Conservation (phyloP, 2,797 vertebrate species). For the Myripristis murdjan region DNA sequence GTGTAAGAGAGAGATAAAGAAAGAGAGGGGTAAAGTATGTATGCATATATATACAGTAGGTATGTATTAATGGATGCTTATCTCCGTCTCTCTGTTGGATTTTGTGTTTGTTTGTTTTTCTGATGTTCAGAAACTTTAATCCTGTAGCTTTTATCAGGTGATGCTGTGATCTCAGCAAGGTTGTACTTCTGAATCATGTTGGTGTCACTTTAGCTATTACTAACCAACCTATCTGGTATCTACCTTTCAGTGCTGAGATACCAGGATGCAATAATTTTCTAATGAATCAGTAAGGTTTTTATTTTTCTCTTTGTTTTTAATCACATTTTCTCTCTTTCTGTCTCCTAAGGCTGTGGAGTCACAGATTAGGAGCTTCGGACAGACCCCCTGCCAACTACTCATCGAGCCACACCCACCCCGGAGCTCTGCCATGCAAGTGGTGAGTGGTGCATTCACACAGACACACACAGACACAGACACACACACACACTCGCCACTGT, state of each 20-base stretch:
- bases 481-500: conserved; percentile 23
- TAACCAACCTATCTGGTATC: not conserved
- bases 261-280: not conserved
- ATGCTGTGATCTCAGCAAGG: not conserved
- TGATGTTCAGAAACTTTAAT: conserved; percentile 4
- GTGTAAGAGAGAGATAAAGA: too few relatives aligned
- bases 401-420: conserved; percentile 97
- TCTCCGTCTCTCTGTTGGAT: not conserved
- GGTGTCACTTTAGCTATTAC: not conserved
- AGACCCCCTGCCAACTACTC: conserved; percentile 97
- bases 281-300: conserved; percentile 5
- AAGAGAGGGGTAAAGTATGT: too few relatives aligned
- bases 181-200: not conserved
- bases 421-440: conserved; percentile 99
- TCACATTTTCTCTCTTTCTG: not conserved
- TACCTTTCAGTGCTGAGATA: not conserved
- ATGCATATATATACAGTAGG: too few relatives aligned
- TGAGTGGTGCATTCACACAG: conserved; percentile 82
- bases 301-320: not conserved
- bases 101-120: conserved; percentile 10
- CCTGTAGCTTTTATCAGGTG: not conserved
- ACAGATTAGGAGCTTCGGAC: conserved; percentile 98
- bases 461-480: not conserved
- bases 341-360: conserved; percentile 93
- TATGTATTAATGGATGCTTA: not conserved